Base-by-base conservation (phyloP, 35 echinoderm and acorn worm species). In the Nesometra sesokonis region DNA sequence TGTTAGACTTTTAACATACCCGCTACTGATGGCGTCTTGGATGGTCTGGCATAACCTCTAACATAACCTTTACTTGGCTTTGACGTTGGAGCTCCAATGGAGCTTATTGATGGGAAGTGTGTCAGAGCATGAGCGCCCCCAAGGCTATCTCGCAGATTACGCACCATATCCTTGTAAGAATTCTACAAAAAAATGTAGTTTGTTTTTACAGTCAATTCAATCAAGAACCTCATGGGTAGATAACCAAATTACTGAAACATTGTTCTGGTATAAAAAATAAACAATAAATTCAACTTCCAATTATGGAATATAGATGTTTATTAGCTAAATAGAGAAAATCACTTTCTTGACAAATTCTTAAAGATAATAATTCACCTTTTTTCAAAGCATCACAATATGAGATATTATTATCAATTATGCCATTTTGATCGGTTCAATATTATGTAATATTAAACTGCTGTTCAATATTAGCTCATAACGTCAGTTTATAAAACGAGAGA, bases 31-130 rank as follows among this genome's bases (percentile, higher is more conserved):
- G 96, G 96, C 38, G 96, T 94, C 87, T 94, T 99, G 31, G 96
- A 99, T 32, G 93, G 46, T 77, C 93, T 99, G 21, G 86, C 78
- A 2, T 82, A 85, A 5, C 79, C 84, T 77, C 93, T 91, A 40
- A 87, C 84, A n/a, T 85, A 52, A 0, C 86, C 92, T 32, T 47
- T 87, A 32, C 52, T 94, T 32, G 86, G 83, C 17, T 76, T 84
- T 36, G 85, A 90, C 19, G 93, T 86, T 13, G 86, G 84, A 13
- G 84, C 87, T 4, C 96, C 96, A 77, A 99, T 37, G 31, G 96
- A 99, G 32, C 96, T 99, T 46, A 99, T 94, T 17, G 96, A 99
- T 78, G 96, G 96, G 86, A 99, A 99, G 13, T 88, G 82, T 0
- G 93, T 99, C 34, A 99, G 85, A 46, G 93, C 90, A 34, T 99